A percentile compares a stretch with the other conserved stretches of the same genome.
Conservation (phyloP, 2,113 vertebrate species). For the Stegastes partitus region DNA sequence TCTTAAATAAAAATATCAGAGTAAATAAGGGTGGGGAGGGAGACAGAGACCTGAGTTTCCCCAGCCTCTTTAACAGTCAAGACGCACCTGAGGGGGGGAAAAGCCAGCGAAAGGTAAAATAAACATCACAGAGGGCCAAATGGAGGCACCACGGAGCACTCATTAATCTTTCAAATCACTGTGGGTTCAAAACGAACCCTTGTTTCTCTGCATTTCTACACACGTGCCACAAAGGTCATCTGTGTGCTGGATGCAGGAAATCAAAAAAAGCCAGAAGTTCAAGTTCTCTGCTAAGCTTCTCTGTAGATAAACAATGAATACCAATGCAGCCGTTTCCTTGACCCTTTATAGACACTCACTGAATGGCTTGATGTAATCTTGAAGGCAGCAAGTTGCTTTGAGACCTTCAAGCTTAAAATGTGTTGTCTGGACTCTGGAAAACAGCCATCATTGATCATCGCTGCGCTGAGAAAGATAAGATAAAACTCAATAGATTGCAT, state of each 20-base stretch:
- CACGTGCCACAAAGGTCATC: constrained; percentile 19
- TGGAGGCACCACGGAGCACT: not conserved
- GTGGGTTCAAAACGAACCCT: not conserved
- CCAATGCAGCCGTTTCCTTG: constrained; percentile 3
- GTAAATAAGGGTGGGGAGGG: not conserved
- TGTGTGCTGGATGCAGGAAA: constrained; percentile 19
- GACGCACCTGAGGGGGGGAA: constrained; percentile 8
- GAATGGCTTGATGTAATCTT: constrained; percentile 28
- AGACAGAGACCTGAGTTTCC: too few species aligned
- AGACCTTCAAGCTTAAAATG: constrained; percentile 27
- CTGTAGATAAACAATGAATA: constrained; percentile 12
- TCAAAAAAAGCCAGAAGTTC: constrained; percentile 20
- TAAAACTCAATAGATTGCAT: constrained; percentile 41
- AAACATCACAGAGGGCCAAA: constrained; percentile 4
- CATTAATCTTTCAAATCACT: constrained; percentile 39
- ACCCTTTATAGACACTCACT: not conserved
- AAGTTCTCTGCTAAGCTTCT: constrained; percentile 6
- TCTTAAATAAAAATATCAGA: not conserved
- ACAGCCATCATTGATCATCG: constrained; percentile 22
- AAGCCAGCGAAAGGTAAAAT: constrained; percentile 2
- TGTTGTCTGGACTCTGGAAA: constrained; percentile 31
- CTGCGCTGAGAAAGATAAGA: constrained; percentile 23
- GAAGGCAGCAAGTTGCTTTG: constrained; percentile 11
- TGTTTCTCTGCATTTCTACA: constrained; percentile 17
- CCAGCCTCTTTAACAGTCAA: not conserved